phyloP scores from a whole-genome alignment of 2,113 vertebrate genomes.

The Brachyhypopomus occidentalis region DNA sequence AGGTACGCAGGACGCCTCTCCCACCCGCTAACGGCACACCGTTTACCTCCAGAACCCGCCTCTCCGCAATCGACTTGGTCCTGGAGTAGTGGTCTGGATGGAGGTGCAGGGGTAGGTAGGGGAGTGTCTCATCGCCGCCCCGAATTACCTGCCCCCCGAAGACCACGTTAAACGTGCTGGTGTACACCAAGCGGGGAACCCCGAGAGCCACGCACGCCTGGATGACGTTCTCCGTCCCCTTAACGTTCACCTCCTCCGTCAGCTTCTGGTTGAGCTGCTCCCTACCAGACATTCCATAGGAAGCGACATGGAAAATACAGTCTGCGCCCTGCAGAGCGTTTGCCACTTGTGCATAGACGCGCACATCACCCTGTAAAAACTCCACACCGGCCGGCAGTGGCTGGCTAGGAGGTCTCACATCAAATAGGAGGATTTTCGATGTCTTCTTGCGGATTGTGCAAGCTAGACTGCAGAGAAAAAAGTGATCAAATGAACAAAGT shows the following conservation, averaged over 20 bases:
- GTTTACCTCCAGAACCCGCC: constrained; percentile 84
- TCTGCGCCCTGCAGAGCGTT: constrained; percentile 71
- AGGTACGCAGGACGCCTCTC: constrained; percentile 77
- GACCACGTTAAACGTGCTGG: constrained; percentile 92
- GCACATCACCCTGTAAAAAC: constrained; percentile 83
- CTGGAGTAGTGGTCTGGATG: constrained; percentile 93
- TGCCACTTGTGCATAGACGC: constrained; percentile 75
- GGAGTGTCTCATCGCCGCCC: constrained; percentile 88
- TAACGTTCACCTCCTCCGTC: constrained; percentile 86
- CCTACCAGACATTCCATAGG: constrained; percentile 92
- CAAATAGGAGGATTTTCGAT: constrained; percentile 82
- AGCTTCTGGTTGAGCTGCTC: constrained; percentile 86
- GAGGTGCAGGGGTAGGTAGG: constrained; percentile 89
- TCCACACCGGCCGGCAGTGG: constrained; percentile 74
- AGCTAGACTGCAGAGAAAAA: constrained; percentile 78
- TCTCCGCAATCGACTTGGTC: constrained; percentile 91
- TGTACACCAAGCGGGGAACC: constrained; percentile 85
- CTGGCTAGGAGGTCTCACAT: constrained; percentile 72
- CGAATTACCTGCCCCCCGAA: constrained; percentile 91
- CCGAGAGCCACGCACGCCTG: constrained; percentile 73
- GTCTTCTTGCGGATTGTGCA: constrained; percentile 76
- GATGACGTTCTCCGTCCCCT: constrained; percentile 86
- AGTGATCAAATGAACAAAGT: not conserved
- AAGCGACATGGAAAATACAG: constrained; percentile 91
- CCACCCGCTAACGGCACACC: constrained; percentile 64